Evolutionary conservation across 2,888 invertebrate genomes (phyloP).

Genomic region (Nomada lathburiana): DNA sequence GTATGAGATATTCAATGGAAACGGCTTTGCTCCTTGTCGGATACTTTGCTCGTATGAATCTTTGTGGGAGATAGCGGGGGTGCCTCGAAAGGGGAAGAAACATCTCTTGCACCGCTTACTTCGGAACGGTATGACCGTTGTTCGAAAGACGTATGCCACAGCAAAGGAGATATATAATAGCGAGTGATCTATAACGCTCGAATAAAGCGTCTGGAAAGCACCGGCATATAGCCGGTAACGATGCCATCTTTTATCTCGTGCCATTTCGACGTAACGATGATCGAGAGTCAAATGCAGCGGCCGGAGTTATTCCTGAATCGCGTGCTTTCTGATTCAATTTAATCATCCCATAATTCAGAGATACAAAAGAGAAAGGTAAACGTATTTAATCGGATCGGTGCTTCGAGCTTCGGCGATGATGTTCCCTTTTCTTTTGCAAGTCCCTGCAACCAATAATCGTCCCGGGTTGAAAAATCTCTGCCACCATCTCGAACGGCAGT

Average conservation of each 20-base stretch:
- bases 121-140: constrained; percentile 10
- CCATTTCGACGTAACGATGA: constrained; percentile 28
- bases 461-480: neutral
- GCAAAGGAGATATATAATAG: neutral
- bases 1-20: no score
- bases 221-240: constrained; percentile 24
- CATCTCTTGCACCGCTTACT: neutral
- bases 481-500: neutral
- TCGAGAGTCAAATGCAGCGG: constrained; percentile 6
- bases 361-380: neutral
- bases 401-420: no score
- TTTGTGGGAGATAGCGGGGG: neutral
- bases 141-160: constrained; percentile 3
- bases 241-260: constrained; percentile 25
- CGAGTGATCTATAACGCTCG: constrained; percentile 33
- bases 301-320: neutral
- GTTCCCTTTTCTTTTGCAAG: neutral
- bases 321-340: neutral
- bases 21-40: no score
- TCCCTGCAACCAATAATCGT: neutral
- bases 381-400: no score
- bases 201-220: constrained; percentile 29
- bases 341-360: neutral
- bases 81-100: neutral
- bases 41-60: no score